A percentile compares a stretch with the other conserved stretches of the same genome.
Evolutionary conservation across 2,113 vertebrate species (phyloP).

Genomic region (Chiloscyllium plagiosum): DNA sequence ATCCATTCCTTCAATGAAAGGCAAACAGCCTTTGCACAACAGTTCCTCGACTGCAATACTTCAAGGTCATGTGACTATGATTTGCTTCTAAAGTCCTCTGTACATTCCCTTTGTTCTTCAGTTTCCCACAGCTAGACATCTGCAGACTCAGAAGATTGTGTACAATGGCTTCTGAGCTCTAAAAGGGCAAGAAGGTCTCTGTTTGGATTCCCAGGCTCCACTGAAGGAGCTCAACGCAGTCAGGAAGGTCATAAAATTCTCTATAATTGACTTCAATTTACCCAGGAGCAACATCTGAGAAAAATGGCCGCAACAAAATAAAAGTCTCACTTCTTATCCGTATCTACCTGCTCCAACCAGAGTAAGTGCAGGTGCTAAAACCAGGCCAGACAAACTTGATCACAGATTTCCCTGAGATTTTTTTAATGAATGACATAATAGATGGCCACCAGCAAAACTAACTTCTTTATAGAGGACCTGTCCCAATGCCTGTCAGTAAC

Average conservation of each 20-base stretch:
- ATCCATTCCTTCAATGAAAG: not conserved
- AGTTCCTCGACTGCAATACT: not conserved
- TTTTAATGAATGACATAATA: too few relatives aligned
- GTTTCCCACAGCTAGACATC: not conserved
- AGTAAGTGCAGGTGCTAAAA: too few relatives aligned
- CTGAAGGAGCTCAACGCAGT: not conserved
- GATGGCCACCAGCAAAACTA: too few relatives aligned
- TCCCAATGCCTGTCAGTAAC: too few relatives aligned
- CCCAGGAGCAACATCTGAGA: not conserved
- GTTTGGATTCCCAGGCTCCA: not conserved
- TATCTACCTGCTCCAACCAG: not conserved
- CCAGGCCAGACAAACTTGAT: too few relatives aligned
- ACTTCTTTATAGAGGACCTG: too few relatives aligned
- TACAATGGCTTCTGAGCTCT: not conserved
- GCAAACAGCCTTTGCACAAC: not conserved
- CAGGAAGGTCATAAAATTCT: not conserved
- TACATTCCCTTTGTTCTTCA: not conserved
- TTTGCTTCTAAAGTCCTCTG: not conserved
- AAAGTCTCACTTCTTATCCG: not conserved
- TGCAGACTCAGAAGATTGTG: not conserved
- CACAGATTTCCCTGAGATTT: too few relatives aligned
- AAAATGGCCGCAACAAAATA: not conserved
- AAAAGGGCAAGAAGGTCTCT: not conserved
- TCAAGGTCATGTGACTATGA: constrained; percentile 22
- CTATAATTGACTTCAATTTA: not conserved